Conservation (phyloP, 2,888 invertebrate genomes). For the Palloptera scutellata region DNA sequence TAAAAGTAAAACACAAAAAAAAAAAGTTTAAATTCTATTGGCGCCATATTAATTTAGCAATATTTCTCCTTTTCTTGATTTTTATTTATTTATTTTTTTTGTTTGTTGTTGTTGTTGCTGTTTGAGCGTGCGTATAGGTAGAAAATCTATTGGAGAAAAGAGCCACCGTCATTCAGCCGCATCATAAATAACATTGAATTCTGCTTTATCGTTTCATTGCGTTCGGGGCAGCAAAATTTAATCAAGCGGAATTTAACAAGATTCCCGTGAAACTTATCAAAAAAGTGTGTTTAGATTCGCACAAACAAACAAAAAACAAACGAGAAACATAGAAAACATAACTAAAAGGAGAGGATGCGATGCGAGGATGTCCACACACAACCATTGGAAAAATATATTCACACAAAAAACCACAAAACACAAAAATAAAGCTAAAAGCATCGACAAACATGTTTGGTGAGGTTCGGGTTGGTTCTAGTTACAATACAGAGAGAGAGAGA, state of each 20-base stretch:
- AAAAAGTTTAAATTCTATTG: too few relatives aligned
- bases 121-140: not conserved
- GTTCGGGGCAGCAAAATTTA: constrained; percentile 40
- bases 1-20: too few relatives aligned
- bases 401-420: too few relatives aligned
- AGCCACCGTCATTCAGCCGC: not conserved
- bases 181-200: not conserved
- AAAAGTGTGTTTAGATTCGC: not conserved
- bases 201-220: not conserved
- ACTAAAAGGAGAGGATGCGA: not conserved
- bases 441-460: not conserved
- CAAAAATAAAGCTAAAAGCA: not conserved
- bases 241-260: constrained; percentile 52
- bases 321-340: not conserved
- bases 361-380: not conserved
- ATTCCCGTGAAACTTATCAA: constrained; percentile 46
- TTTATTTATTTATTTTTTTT: too few relatives aligned
- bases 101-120: too few relatives aligned
- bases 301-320: not conserved
- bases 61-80: too few relatives aligned
- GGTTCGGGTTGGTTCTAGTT: too few relatives aligned
- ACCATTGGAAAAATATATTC: not conserved
- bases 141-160: too few relatives aligned
- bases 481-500: not conserved
- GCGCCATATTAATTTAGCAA: too few relatives aligned